Base-by-base conservation (phyloP, 2,113 vertebrate species). In the Actenoides lindsayi region DNA sequence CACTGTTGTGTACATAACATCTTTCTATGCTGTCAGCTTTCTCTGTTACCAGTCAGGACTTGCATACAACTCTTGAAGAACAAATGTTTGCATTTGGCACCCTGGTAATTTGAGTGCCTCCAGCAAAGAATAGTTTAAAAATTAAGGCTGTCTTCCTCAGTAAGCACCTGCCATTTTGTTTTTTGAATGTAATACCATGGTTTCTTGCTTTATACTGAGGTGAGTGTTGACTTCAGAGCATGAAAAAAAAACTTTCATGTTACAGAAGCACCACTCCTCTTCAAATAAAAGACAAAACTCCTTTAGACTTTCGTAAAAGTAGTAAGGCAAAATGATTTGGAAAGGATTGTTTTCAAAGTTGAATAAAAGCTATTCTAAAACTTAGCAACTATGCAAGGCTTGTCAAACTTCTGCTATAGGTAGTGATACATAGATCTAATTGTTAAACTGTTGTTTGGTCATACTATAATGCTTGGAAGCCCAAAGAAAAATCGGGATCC, bases 31-130 rank as follows among this genome's bases (percentile, higher is more conserved):
- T 71, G 6, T 50, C 23, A 0, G 1, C 37, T 84, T 74, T 84
- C 53, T 73, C 31, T 68, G 11, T 64, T 78, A 56, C 59, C 33
- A 50, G 9, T 46, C 39, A 60, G 78, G 62, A 48, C 50, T 83
- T 0, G 0, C 1, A 0, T 78, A 56, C 46, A 63, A 6, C n/a
- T 71, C 41, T 12, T 74, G 14, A 83, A 53, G 59, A 82, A 50
- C 30, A 70, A 15, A 54, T 60, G 18, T 60, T 89, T 79, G 33
- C 46, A 41, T 91, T 87, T 4, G 10, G 15, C 48, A 84, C 27
- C 31, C 39, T n/a, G 35, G 25, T 84, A 78, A 74, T 78, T 75
- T 39, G 60, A 91, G 53, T 64, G 28, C 42, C 62, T 62, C 7
- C 15, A 53, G 65, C 51, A 83, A 89, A 69, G 48, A 90, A 71